Conservation (phyloP, 1,140 invertebrate species). For the Zaprionus ornatus region DNA sequence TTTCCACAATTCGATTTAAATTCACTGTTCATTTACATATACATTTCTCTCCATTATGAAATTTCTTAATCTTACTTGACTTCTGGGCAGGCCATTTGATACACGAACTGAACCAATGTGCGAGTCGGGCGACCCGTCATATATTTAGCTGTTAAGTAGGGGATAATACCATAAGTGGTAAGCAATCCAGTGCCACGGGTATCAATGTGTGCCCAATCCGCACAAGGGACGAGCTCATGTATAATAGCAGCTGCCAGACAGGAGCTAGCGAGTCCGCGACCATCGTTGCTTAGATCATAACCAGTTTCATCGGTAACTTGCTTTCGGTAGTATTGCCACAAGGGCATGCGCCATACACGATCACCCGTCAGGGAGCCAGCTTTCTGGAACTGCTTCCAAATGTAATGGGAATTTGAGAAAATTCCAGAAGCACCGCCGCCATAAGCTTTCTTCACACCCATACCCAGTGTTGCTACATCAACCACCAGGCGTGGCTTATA, state of each 20-base stretch:
- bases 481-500: conserved; percentile 88
- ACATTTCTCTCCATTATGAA: not conserved
- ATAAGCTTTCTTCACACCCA: conserved; percentile 85
- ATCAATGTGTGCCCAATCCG: conserved; percentile 88
- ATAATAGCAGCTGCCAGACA: conserved; percentile 89
- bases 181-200: conserved; percentile 87
- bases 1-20: too few species aligned
- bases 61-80: conserved; percentile 48
- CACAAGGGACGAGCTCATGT: conserved; percentile 84
- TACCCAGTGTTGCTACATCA: conserved; percentile 90
- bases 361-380: conserved; percentile 91
- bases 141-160: conserved; percentile 85
- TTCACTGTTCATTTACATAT: too few species aligned
- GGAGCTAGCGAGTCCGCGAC: conserved; percentile 84
- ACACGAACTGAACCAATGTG: conserved; percentile 73
- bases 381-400: conserved; percentile 87
- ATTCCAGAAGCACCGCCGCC: conserved; percentile 91
- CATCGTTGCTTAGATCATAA: conserved; percentile 87
- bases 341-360: conserved; percentile 94
- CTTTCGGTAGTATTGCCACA: conserved; percentile 91
- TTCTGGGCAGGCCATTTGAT: conserved; percentile 84
- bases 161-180: conserved; percentile 85
- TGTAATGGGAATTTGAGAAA: conserved; percentile 88
- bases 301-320: conserved; percentile 85
- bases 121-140: conserved; percentile 86